phyloP scores from a whole-genome alignment of 64 coral and sea anemone species.

The Montipora efflorescens region DNA sequence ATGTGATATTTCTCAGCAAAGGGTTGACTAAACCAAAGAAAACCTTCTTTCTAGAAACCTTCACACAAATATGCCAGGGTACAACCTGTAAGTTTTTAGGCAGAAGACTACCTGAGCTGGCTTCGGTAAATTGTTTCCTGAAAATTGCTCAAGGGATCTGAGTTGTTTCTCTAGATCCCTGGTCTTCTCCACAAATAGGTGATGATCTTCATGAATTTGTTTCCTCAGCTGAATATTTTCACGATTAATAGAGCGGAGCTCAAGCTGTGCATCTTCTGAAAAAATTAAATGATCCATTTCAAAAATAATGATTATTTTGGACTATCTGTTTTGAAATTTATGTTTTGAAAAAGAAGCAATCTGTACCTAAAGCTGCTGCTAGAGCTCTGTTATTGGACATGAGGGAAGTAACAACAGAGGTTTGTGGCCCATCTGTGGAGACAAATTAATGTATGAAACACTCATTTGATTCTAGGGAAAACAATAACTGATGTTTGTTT shows the following conservation, averaged over 20 bases:
- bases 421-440: background rate
- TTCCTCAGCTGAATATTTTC: constrained; percentile 28
- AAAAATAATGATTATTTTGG: background rate
- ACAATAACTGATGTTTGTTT: background rate
- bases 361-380: constrained; percentile 23
- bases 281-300: background rate
- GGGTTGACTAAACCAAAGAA: too few species aligned
- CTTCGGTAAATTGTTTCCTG: background rate
- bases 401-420: background rate
- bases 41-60: too few species aligned
- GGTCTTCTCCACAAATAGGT: constrained; percentile 25
- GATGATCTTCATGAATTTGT: constrained; percentile 4
- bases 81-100: background rate
- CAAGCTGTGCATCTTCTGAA: constrained; percentile 34
- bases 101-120: background rate
- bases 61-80: too few species aligned
- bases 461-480: constrained; percentile 2
- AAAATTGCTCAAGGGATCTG: background rate
- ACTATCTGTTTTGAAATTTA: background rate
- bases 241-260: background rate
- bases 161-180: constrained; percentile 2
- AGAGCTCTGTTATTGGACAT: constrained; percentile 20
- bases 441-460: background rate
- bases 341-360: background rate
- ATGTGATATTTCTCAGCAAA: background rate